Evolutionary conservation across 2,888 invertebrate genomes (phyloP).

Genomic region (Stegophylla sp.): DNA sequence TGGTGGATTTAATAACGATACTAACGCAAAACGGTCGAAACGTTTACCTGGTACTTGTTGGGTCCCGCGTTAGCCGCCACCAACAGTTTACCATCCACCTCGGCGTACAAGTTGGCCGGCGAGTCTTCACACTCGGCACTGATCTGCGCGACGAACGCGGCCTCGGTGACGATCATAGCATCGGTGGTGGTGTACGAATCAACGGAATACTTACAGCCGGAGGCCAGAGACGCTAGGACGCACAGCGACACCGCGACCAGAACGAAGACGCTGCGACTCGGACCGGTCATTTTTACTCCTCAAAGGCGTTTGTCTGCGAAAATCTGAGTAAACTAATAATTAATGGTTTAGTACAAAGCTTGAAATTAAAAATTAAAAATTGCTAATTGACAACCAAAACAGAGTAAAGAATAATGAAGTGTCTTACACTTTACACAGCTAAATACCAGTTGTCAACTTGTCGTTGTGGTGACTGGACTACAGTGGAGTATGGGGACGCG

Average conservation of each 20-base stretch:
- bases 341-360: too few species aligned
- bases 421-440: background rate
- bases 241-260: conserved; percentile 31
- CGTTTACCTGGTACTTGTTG: conserved; percentile 85
- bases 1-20: too few species aligned
- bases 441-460: conserved; percentile 36
- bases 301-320: background rate
- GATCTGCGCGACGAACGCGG: conserved; percentile 92
- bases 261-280: background rate
- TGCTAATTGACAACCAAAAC: too few species aligned
- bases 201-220: conserved; percentile 65
- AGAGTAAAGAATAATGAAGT: too few species aligned
- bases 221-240: conserved; percentile 64
- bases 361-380: too few species aligned
- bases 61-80: conserved; percentile 76
- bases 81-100: conserved; percentile 83
- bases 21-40: conserved; percentile 67
- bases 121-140: conserved; percentile 77
- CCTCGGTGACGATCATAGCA: conserved; percentile 86
- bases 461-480: conserved; percentile 4
- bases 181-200: conserved; percentile 87
- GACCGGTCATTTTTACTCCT: background rate
- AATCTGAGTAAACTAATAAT: too few species aligned
- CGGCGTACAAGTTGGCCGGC: conserved; percentile 83
- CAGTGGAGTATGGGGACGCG: too few species aligned